Base-by-base conservation (phyloP, 2,888 invertebrate genomes). In the Ophioninae sp. region DNA sequence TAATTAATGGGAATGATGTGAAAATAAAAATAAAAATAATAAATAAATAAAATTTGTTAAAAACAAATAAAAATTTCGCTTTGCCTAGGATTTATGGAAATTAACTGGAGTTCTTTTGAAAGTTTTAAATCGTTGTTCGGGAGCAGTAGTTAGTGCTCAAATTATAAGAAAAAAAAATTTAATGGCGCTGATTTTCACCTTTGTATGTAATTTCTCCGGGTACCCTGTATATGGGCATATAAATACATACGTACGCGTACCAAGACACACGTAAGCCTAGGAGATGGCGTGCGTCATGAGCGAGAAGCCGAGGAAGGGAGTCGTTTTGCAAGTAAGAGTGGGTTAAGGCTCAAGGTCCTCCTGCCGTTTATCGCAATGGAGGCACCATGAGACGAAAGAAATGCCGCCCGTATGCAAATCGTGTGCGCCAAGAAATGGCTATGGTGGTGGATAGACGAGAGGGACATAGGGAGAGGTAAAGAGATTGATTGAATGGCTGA, bases 281-380 rank as follows among this genome's bases (percentile, higher is more conserved):
- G 82, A 77, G 78, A 80, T 86, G 85, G 85, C 85, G 87, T 85
- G 88, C 84, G 87, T 88, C 86, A 88, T 83, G 87, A 56, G 41
- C 84, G 80, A 81, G 84, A 73, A 74, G 72, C 84, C 88, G 89
- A 90, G 70, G 44, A 65, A 64, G 76, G 62, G 75, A 79, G 90
- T 90, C 90, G 90, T 90, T 91, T 90, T 91, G 90, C 89, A 88
- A 88, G 88, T 89, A 90, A 91, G 90, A 92, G 90, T 91, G 91
- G 91, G 91, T 92, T 91, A 92, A 92, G 90, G 90, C 91, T 90
- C 91, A 92, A 91, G 91, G 91, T 91, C 90, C 91, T 90, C 86
- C 70, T 57, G 81, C 61, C 85, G 80, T 87, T 87, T 86, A 87
- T 86, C 88, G 86, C 88, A 85, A 87, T 81, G 87, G 86, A 85